Conservation (phyloP, 2,797 vertebrate genomes). For the Cossypha dichroa region DNA sequence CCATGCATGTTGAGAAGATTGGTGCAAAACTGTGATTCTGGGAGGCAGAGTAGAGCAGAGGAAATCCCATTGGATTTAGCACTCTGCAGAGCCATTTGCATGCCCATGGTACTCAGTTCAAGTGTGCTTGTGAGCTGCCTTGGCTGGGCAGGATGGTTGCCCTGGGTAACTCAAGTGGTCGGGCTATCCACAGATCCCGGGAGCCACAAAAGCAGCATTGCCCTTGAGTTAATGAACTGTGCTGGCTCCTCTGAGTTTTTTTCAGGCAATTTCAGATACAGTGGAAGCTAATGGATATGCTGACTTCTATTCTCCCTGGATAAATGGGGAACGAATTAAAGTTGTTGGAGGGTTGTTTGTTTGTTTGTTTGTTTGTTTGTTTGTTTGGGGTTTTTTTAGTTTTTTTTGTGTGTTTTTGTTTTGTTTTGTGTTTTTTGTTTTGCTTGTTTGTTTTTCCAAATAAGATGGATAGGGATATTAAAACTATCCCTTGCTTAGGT, state of each 20-base stretch:
- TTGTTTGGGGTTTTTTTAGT: not conserved
- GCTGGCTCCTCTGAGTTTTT: not conserved
- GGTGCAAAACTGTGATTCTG: not conserved
- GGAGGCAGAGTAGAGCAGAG: not conserved
- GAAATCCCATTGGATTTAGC: not conserved
- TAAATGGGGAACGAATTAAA: not conserved
- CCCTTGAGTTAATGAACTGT: not conserved
- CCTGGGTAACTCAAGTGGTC: not conserved
- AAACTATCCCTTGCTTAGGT: not conserved
- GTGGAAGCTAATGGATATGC: not conserved
- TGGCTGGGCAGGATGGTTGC: not conserved
- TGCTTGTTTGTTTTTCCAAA: not conserved
- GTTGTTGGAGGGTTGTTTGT: not conserved
- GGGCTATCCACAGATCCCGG: not conserved
- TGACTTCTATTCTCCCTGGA: not conserved
- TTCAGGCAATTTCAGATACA: not conserved
- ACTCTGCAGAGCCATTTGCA: not conserved
- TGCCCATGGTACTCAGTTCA: not conserved
- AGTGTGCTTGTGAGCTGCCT: not conserved
- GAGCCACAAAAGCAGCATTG: not conserved
- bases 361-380: not conserved
- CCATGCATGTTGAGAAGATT: not conserved
- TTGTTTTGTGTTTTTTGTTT: not conserved
- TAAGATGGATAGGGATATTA: not conserved
- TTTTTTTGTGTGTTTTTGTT: not conserved